Conservation (phyloP, 2,888 invertebrate species). For the Platycheirus rosarum region DNA sequence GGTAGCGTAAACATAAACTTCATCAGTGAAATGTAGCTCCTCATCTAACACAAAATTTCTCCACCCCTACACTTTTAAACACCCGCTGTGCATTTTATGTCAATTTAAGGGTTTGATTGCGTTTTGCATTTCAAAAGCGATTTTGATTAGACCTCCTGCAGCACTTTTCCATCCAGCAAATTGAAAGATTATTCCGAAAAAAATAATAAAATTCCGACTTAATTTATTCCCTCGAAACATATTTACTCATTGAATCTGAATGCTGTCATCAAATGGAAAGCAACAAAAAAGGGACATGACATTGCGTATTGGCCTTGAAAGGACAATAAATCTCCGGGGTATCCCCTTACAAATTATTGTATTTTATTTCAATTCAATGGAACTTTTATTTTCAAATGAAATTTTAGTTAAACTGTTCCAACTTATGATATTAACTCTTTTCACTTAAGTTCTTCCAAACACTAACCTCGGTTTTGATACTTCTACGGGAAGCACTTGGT, state of each 20-base stretch:
- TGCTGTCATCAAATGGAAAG: background rate
- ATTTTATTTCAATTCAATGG: no score
- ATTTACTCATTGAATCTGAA: constrained; percentile 8
- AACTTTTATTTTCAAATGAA: no score
- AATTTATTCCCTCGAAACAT: constrained; percentile 15
- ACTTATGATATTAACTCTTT: no score
- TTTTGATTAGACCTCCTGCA: constrained; percentile 53
- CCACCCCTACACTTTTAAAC: constrained; percentile 42
- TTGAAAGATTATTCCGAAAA: constrained; percentile 38
- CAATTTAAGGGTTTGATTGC: constrained; percentile 64
- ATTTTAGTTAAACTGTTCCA: no score
- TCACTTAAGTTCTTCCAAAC: no score
- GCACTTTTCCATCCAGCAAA: constrained; percentile 44
- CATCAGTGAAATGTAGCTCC: constrained; percentile 37
- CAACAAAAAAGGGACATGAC: no score
- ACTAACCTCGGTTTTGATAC: no score
- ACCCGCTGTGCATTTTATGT: constrained; percentile 61
- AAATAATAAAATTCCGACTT: constrained; percentile 27
- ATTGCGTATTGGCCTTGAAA: constrained; percentile 47
- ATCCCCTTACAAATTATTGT: background rate
- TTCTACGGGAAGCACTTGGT: no score
- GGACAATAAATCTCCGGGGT: no score
- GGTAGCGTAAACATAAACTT: no score
- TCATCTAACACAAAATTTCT: background rate
- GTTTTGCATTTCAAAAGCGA: constrained; percentile 46